Percentiles rank a stretch among this genome's conserved stretches.
These are phyloP conservation scores for Parnassius mnemosyne DNA, from an alignment of 2,888 invertebrate species.

Conservation along the genomic window DNA sequence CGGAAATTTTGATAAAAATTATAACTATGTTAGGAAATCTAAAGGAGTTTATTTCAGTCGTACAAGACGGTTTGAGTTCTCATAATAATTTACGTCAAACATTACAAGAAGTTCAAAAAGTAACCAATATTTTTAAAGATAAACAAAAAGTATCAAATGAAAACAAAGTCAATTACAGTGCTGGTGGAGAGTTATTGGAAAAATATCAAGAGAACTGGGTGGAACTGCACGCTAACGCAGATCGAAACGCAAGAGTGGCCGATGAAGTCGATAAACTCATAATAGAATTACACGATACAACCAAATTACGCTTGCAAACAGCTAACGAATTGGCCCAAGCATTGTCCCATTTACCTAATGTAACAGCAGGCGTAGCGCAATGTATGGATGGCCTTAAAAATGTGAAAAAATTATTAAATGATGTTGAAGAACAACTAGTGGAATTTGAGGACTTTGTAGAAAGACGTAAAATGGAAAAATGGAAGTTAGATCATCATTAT, in stretches of 20 bases:
- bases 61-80: conserved; percentile 68
- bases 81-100: conserved; percentile 68
- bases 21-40: conserved; percentile 68
- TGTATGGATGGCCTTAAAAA: conserved; percentile 74
- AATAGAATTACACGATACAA: conserved; percentile 54
- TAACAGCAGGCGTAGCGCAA: conserved; percentile 70
- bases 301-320: conserved; percentile 54
- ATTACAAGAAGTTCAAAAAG: conserved; percentile 70
- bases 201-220: conserved; percentile 88
- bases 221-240: conserved; percentile 84
- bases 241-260: conserved; percentile 83
- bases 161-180: conserved; percentile 75
- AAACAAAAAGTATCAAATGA: conserved; percentile 55
- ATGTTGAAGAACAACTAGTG: conserved; percentile 83
- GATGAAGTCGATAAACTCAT: conserved; percentile 74
- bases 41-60: conserved; percentile 72
- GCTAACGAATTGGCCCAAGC: conserved; percentile 62
- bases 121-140: conserved; percentile 68
- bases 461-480: conserved; percentile 84
- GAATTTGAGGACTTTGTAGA: conserved; percentile 86
- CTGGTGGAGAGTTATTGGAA: conserved; percentile 84
- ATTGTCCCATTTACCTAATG: conserved; percentile 56
- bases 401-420: conserved; percentile 80
- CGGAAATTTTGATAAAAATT: background rate
- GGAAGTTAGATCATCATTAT: conserved; percentile 86